phyloP scores from a whole-genome alignment of 1,140 invertebrate species.

The Zelostemma sp. region DNA sequence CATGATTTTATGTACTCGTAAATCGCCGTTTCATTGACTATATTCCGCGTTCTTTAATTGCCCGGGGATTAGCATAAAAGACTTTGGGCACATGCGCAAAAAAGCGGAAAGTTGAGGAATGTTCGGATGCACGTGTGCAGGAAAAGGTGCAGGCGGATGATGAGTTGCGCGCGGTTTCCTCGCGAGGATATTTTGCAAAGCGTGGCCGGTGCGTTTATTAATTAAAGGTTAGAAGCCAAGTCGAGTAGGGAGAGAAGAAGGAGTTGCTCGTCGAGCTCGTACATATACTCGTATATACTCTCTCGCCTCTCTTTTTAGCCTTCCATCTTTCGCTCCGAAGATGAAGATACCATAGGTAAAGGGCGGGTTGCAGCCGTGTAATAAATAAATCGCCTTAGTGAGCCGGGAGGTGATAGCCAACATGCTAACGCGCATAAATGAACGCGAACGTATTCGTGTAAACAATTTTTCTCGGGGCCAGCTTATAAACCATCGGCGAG shows the following conservation, averaged over 20 bases:
- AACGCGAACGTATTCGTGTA: constrained; percentile 39
- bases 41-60: neutral
- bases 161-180: constrained; percentile 33
- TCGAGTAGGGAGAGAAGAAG: constrained; percentile 35
- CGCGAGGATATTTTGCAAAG: constrained; percentile 43
- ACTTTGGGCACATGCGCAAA: too few relatives aligned
- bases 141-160: constrained; percentile 13
- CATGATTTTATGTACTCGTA: constrained; percentile 37
- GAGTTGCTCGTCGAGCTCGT: constrained; percentile 20
- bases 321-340: constrained; percentile 45
- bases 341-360: constrained; percentile 62
- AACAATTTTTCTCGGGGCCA: constrained; percentile 31
- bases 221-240: constrained; percentile 57
- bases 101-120: neutral
- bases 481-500: too few relatives aligned
- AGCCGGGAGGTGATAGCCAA: constrained; percentile 59
- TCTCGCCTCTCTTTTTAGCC: constrained; percentile 26
- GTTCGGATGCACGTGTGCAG: neutral
- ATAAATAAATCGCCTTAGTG: constrained; percentile 62
- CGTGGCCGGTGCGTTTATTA: constrained; percentile 57
- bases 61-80: too few relatives aligned
- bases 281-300: constrained; percentile 28
- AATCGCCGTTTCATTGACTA: constrained; percentile 37
- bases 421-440: constrained; percentile 20
- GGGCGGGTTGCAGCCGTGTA: constrained; percentile 54